Evolutionary conservation across 1,140 invertebrate genomes (phyloP).

Genomic region (Scaptomyza pallida): DNA sequence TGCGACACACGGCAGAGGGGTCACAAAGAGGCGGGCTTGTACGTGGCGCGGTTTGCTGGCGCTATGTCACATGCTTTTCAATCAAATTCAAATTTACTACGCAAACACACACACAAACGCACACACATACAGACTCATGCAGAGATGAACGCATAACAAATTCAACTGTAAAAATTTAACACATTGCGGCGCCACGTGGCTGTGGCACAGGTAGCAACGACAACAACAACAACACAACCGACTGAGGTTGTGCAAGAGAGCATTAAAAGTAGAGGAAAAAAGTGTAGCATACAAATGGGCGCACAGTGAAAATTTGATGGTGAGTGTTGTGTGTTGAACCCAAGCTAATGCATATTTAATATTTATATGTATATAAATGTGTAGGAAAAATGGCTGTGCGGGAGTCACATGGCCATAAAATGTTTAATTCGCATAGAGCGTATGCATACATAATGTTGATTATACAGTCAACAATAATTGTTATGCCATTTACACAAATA

Average conservation of each 20-base stretch:
- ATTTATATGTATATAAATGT: constrained; percentile 51
- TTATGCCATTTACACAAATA: constrained; percentile 43
- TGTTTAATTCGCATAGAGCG: constrained; percentile 56
- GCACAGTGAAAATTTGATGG: constrained; percentile 30
- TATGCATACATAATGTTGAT: constrained; percentile 31
- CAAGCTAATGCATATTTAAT: constrained; percentile 76
- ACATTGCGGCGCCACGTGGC: constrained; percentile 52
- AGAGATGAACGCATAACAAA: constrained; percentile 49
- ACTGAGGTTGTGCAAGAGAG: constrained; percentile 16
- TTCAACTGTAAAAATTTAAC: constrained; percentile 82
- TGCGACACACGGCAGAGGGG: neutral
- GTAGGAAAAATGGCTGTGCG: constrained; percentile 22
- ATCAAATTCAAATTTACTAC: constrained; percentile 82
- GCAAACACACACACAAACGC: constrained; percentile 21
- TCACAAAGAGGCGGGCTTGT: neutral
- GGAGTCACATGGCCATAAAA: constrained; percentile 12
- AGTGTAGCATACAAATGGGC: constrained; percentile 68
- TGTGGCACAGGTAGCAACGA: neutral
- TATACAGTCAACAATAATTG: constrained; percentile 51
- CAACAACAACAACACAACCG: neutral
- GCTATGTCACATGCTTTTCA: constrained; percentile 75
- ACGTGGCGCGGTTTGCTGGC: constrained; percentile 34
- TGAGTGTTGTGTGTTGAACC: constrained; percentile 36
- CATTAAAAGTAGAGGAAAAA: constrained; percentile 36
- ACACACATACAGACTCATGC: constrained; percentile 33